These are phyloP conservation scores for Neolamprologus devosi DNA, from an alignment of 2,113 vertebrate species.

Conservation along the genomic window DNA sequence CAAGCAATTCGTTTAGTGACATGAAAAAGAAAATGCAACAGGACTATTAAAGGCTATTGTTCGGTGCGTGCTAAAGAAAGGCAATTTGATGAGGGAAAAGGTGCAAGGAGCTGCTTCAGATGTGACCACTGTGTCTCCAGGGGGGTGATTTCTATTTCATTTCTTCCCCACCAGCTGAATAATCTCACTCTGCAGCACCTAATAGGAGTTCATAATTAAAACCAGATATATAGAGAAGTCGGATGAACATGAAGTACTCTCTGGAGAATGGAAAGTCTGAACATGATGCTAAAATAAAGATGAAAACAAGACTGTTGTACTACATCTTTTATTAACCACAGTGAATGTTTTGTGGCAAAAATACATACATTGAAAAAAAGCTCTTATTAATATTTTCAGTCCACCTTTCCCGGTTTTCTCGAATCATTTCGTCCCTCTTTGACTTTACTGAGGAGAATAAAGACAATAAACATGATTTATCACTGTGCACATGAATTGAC, in stretches of 20 bases:
- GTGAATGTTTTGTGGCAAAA: background rate
- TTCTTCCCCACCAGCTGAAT: background rate
- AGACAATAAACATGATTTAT: background rate
- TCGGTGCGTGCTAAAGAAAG: constrained; percentile 2
- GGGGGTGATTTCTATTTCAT: background rate
- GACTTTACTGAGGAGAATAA: background rate
- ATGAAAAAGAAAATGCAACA: background rate
- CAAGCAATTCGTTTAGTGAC: constrained; percentile 10
- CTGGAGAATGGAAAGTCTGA: background rate
- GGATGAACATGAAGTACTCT: background rate
- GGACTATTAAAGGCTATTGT: constrained; percentile 16
- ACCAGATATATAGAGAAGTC: background rate
- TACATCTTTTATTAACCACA: background rate
- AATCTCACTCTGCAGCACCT: background rate
- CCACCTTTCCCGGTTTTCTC: background rate
- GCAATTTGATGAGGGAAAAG: constrained; percentile 10
- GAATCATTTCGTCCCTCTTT: background rate
- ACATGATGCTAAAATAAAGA: background rate
- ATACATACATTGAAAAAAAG: background rate
- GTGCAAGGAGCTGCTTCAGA: constrained; percentile 1
- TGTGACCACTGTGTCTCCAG: background rate
- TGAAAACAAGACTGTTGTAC: background rate
- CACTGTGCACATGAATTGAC: background rate
- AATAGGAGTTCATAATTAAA: constrained; percentile 33
- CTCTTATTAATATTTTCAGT: background rate